Evolutionary conservation across 2,888 invertebrate species (phyloP).

Genomic region (Cecidostiba fungosa): DNA sequence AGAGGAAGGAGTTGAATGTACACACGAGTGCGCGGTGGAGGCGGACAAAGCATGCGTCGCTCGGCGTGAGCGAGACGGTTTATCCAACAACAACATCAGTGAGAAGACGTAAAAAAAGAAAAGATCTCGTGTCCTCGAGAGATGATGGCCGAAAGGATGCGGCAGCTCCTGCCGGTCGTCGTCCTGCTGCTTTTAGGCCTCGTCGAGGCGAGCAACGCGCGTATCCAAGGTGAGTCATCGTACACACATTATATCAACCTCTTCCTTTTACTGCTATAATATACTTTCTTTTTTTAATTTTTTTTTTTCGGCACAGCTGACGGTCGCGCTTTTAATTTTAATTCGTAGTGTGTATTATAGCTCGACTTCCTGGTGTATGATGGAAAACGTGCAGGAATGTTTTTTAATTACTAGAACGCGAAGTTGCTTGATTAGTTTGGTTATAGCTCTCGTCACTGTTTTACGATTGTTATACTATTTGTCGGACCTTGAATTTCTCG

Average conservation of each 20-base stretch:
- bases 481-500: not conserved
- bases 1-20: not conserved
- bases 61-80: not conserved
- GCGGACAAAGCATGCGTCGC: constrained; percentile 59
- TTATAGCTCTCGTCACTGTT: not conserved
- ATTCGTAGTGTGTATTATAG: not conserved
- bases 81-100: not conserved
- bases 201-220: constrained; percentile 58
- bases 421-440: not conserved
- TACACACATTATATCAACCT: not conserved
- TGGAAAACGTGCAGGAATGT: not conserved
- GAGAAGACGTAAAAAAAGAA: not conserved
- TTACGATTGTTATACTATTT: not conserved
- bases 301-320: not conserved
- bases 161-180: constrained; percentile 70
- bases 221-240: constrained; percentile 73
- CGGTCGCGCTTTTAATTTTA: not conserved
- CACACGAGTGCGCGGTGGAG: constrained; percentile 15
- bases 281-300: not conserved
- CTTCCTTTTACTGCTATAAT: not conserved
- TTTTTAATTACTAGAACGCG: constrained; percentile 15
- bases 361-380: not conserved
- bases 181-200: constrained; percentile 68
- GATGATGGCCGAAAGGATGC: constrained; percentile 65
- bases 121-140: not conserved